Base-by-base conservation (phyloP, 2,888 invertebrate genomes). In the Chirona hameri region DNA sequence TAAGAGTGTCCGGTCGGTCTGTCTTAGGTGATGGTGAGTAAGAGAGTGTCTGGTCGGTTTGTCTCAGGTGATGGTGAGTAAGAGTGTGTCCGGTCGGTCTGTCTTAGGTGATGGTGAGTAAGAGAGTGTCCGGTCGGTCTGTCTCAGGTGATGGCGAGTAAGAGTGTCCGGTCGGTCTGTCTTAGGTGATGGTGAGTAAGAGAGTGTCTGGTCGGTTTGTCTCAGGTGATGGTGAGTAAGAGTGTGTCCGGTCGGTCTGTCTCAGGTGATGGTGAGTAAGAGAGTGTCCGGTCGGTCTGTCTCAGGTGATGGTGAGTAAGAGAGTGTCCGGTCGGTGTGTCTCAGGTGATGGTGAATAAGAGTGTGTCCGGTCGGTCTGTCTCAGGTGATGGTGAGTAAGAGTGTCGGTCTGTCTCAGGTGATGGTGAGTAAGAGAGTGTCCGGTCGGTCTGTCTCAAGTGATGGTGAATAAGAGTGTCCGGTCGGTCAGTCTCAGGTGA, bases 1-100 rank as follows among this genome's bases (percentile, higher is more conserved):
- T 87, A 93, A 94, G 86, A 95, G 95, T 57, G 94, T 96, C 82
- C 95, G 39, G 39, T 60, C 60, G 24, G 3, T 81, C 39, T 57
- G 18, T 82, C 82, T 24, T 65, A 86, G 85, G 86, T 89, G 86
- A 86, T 89, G 72, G 88, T 94, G 85, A 95, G 95, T n/a, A n/a
- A n/a, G n/a, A n/a, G n/a, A 39, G 39, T 39, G 39, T 5, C 39
- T 7, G 39, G 39, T 60, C 60, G 24, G 3, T 81, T 29, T 57
- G 18, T 82, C 82, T 24, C 72, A 86, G 85, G 86, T 89, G 86
- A 86, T 89, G 72, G 88, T 94, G 85, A 95, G 95, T n/a, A n/a
- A n/a, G n/a, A n/a, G n/a, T 5, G 39, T 39, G 39, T 5, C 39
- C 39, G 39, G 39, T 60, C 60, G 24, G 3, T 81, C 39, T 57